phyloP scores from a whole-genome alignment of 2,888 invertebrate genomes.

The Aleiodes alternator region DNA sequence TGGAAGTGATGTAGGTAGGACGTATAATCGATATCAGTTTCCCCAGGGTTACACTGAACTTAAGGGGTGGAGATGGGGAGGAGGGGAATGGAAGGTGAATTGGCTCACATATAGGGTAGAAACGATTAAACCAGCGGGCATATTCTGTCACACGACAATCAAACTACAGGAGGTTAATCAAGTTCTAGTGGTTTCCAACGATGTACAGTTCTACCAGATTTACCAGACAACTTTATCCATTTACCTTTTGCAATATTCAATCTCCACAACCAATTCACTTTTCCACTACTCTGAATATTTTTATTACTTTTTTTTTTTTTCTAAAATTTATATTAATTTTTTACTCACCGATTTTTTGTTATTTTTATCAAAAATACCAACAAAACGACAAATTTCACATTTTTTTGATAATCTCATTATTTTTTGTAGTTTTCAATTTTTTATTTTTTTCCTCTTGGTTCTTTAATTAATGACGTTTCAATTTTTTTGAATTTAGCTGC shows the following conservation, averaged over 20 bases:
- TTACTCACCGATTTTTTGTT: constrained; percentile 60
- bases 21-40: constrained; percentile 22
- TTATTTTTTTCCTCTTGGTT: neutral
- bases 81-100: neutral
- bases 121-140: constrained; percentile 30
- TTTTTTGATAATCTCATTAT: constrained; percentile 58
- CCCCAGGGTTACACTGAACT: constrained; percentile 12
- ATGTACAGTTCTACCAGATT: constrained; percentile 5
- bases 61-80: neutral
- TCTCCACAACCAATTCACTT: neutral
- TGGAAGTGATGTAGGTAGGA: constrained; percentile 18
- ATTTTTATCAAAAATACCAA: constrained; percentile 54
- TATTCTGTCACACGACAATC: constrained; percentile 28
- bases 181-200: constrained; percentile 32
- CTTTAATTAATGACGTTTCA: neutral
- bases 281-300: neutral
- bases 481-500: constrained; percentile 30
- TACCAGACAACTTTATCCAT: constrained; percentile 13
- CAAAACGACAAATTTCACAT: constrained; percentile 51
- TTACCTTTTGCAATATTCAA: constrained; percentile 12
- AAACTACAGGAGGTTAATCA: constrained; percentile 33
- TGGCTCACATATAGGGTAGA: constrained; percentile 9
- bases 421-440: neutral
- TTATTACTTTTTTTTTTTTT: no score
- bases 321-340: neutral